phyloP scores from a whole-genome alignment of 2,113 vertebrate species.

The Ondatra zibethicus region DNA sequence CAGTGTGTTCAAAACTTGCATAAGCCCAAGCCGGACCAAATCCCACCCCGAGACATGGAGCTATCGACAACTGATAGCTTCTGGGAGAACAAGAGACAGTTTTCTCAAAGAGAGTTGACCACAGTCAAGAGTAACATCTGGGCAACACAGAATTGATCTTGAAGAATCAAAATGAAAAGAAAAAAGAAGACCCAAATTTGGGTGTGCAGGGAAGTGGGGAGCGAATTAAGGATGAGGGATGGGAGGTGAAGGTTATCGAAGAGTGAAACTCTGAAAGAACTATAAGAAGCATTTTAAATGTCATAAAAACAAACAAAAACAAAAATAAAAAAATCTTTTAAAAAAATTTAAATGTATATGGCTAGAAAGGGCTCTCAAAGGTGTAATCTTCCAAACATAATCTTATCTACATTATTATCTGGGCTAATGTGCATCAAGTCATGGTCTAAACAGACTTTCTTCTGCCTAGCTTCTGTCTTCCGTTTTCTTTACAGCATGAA shows the following conservation, averaged over 20 bases:
- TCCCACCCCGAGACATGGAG: not conserved
- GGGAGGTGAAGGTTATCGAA: not conserved
- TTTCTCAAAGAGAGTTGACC: not conserved
- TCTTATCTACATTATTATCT: not conserved
- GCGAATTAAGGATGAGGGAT: not conserved
- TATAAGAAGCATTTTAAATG: not conserved
- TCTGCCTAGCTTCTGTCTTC: not conserved
- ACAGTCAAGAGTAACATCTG: not conserved
- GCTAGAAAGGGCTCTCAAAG: not conserved
- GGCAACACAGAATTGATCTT: not conserved
- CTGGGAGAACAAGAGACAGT: not conserved
- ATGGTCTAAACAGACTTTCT: slow-evolving; percentile 13
- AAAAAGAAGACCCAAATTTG: not conserved
- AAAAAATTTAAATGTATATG: not conserved
- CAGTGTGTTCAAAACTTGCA: not conserved
- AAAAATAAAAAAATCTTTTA: not conserved
- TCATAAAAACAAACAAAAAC: not conserved
- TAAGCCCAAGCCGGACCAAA: not conserved
- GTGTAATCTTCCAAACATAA: not conserved
- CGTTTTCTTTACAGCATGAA: not conserved
- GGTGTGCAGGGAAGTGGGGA: not conserved
- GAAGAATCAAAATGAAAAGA: not conserved
- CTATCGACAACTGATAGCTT: not conserved
- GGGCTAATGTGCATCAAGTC: not conserved
- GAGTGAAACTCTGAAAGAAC: not conserved